Percentiles rank a stretch among this genome's conserved stretches.
phyloP scores from a whole-genome alignment of 2,797 vertebrate genomes.

The Spatula clypeata region DNA sequence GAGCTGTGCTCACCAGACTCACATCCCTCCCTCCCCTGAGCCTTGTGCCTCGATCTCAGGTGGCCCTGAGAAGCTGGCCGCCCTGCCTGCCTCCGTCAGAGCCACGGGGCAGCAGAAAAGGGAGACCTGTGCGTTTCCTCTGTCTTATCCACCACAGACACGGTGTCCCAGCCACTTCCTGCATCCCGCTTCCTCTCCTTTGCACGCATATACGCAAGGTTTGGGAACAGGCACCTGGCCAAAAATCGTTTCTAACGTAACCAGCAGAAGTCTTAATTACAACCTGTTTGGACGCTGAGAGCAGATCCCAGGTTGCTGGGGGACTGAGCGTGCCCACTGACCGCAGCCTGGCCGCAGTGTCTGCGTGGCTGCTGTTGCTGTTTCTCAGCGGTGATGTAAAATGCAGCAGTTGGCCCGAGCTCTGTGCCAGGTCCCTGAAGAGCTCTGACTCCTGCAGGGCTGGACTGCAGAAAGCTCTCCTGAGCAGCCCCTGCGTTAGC shows the following conservation, averaged over 20 bases:
- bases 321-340: rapidly evolving
- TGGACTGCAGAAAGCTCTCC: neutral
- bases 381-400: rapidly evolving
- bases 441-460: neutral
- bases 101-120: neutral
- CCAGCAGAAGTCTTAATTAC: conserved; percentile 20
- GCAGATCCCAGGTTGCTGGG: neutral
- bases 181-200: conserved; percentile 39
- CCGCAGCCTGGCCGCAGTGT: rapidly evolving
- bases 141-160: conserved; percentile 54
- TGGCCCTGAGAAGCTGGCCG: neutral
- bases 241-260: conserved; percentile 42
- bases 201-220: neutral
- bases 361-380: rapidly evolving
- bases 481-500: neutral
- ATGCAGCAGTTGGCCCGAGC: neutral
- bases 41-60: neutral
- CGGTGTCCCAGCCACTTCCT: conserved; percentile 69
- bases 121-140: conserved; percentile 54
- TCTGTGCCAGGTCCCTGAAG: neutral
- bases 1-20: neutral
- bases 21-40: rapidly evolving
- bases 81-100: neutral
- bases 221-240: conserved; percentile 45
- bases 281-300: conserved; percentile 6